These are phyloP conservation scores for Polypedilum vanderplanki DNA, from an alignment of 1,140 invertebrate genomes.

Conservation along the genomic window DNA sequence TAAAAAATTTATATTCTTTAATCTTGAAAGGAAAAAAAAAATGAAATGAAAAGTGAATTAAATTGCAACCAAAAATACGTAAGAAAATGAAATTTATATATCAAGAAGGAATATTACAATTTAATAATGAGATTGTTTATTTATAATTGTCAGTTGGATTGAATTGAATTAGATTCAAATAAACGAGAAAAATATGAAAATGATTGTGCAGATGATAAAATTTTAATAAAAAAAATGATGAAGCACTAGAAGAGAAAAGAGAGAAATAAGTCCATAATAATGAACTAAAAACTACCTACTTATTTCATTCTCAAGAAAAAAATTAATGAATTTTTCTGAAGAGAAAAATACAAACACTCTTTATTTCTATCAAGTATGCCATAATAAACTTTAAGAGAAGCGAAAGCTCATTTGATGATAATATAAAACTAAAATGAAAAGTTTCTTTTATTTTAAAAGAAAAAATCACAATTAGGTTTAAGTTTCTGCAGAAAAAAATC, in stretches of 20 bases:
- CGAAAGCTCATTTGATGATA: background rate
- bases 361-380: background rate
- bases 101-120: background rate
- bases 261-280: too few relatives aligned
- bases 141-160: background rate
- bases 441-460: background rate
- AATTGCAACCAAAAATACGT: conserved; percentile 18
- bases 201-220: background rate
- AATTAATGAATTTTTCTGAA: background rate
- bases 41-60: background rate
- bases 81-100: background rate
- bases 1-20: conserved; percentile 8
- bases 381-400: conserved; percentile 6
- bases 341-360: background rate
- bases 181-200: conserved; percentile 8
- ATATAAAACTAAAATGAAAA: background rate
- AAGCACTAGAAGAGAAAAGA: too few relatives aligned
- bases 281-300: too few relatives aligned
- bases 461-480: background rate
- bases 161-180: conserved; percentile 7
- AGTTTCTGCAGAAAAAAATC: background rate
- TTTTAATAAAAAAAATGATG: background rate
- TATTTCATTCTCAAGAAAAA: too few relatives aligned
- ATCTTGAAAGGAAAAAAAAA: too few relatives aligned
- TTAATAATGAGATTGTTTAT: background rate